Conservation (phyloP, 1,140 invertebrate genomes). For the Megathymus violae region DNA sequence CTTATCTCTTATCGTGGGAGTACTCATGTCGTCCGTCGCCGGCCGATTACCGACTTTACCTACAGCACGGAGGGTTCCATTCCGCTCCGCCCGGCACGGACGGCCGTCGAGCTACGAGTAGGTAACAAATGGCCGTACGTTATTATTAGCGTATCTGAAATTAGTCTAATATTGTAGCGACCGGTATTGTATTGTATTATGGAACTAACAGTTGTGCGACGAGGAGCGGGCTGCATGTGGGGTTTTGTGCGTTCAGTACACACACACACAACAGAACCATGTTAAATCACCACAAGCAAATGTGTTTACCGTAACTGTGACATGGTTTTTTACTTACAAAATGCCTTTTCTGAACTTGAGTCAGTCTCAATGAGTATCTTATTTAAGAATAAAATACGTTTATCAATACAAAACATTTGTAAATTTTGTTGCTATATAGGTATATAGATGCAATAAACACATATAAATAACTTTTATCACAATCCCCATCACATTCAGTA, state of each 20-base stretch:
- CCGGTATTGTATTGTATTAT: conserved; percentile 17
- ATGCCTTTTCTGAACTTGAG: too few relatives aligned
- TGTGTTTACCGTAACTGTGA: too few relatives aligned
- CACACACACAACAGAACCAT: neutral
- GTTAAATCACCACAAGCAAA: too few relatives aligned
- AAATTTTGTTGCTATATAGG: too few relatives aligned
- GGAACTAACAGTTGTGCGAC: neutral
- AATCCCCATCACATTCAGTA: too few relatives aligned
- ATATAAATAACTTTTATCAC: too few relatives aligned
- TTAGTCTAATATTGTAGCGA: conserved; percentile 34
- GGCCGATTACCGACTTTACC: neutral
- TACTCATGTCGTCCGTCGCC: neutral
- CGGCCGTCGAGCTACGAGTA: too few relatives aligned
- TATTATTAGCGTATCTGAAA: conserved; percentile 37
- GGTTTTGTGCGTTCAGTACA: neutral
- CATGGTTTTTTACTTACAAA: too few relatives aligned
- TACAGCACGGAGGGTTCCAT: neutral
- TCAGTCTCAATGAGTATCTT: too few relatives aligned
- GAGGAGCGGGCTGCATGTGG: neutral
- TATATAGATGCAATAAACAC: too few relatives aligned
- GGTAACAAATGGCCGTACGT: conserved; percentile 35
- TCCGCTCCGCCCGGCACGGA: conserved; percentile 1
- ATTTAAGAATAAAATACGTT: too few relatives aligned
- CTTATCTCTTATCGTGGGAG: conserved; percentile 35
- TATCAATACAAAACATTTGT: too few relatives aligned